Evolutionary conservation across 2,113 vertebrate genomes (phyloP).

Genomic region (Uropsilus gracilis): DNA sequence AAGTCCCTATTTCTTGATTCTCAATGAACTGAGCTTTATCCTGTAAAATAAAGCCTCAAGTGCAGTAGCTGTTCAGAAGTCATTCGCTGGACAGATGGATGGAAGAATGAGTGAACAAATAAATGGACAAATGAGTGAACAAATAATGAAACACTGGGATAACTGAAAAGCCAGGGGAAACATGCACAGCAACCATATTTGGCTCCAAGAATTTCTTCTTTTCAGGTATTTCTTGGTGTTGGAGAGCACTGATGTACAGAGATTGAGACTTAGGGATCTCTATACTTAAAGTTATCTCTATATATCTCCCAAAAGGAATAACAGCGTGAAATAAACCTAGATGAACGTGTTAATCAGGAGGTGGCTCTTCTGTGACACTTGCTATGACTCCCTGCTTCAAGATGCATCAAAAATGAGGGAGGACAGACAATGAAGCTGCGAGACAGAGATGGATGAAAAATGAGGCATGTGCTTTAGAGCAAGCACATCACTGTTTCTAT

Average conservation of each 20-base stretch:
- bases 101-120: not conserved
- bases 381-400: not conserved
- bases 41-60: not conserved
- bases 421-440: not conserved
- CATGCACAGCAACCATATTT: not conserved
- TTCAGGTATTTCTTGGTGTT: not conserved
- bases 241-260: not conserved
- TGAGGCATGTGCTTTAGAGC: not conserved
- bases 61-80: not conserved
- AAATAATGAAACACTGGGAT: not conserved
- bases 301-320: not conserved
- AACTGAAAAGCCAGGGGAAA: not conserved
- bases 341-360: not conserved
- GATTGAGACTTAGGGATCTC: no score
- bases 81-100: not conserved
- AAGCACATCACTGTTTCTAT: not conserved
- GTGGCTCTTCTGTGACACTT: not conserved
- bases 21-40: not conserved
- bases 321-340: not conserved
- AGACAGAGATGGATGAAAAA: not conserved
- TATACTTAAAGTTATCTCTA: no score
- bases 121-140: not conserved
- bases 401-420: not conserved
- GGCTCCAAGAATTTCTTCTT: not conserved
- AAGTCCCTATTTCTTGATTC: not conserved